phyloP scores from a whole-genome alignment of 2,113 vertebrate genomes.

The Oncorhynchus clarkii region DNA sequence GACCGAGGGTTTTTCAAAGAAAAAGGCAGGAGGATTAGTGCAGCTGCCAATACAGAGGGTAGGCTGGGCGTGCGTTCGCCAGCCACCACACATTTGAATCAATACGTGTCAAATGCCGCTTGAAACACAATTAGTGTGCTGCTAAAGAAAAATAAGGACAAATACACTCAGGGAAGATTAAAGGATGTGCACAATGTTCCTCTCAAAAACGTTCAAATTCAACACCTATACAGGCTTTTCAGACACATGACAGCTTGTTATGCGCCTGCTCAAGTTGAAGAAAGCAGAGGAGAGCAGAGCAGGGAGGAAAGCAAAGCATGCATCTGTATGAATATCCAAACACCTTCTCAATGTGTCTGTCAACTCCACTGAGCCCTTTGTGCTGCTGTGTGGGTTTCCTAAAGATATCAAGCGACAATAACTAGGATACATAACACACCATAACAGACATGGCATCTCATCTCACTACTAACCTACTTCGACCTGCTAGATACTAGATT shows the following conservation, averaged over 20 bases:
- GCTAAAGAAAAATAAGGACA: constrained; percentile 47
- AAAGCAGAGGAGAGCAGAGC: constrained; percentile 33
- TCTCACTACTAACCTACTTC: constrained; percentile 36
- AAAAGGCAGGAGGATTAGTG: constrained; percentile 48
- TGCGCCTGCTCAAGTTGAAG: constrained; percentile 27
- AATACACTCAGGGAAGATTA: constrained; percentile 52
- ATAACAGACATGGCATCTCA: background rate
- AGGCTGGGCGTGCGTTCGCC: constrained; percentile 28
- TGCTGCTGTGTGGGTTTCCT: constrained; percentile 13
- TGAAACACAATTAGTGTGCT: constrained; percentile 61
- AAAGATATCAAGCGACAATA: constrained; percentile 21
- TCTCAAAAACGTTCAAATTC: constrained; percentile 38
- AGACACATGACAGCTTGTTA: constrained; percentile 51
- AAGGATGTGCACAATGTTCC: constrained; percentile 46
- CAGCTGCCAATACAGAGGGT: constrained; percentile 49
- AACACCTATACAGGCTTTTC: constrained; percentile 27
- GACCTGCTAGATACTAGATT: constrained; percentile 35
- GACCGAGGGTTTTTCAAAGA: constrained; percentile 43
- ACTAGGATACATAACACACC: constrained; percentile 8
- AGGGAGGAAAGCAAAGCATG: constrained; percentile 23
- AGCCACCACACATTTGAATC: constrained; percentile 55
- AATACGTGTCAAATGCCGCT: constrained; percentile 69
- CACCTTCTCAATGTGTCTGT: constrained; percentile 31
- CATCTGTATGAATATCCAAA: constrained; percentile 46
- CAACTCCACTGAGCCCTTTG: constrained; percentile 35